Percentiles rank a stretch among this genome's conserved stretches.
Conservation (phyloP, 2,113 vertebrate genomes). For the Phalacrocorax carbo region DNA sequence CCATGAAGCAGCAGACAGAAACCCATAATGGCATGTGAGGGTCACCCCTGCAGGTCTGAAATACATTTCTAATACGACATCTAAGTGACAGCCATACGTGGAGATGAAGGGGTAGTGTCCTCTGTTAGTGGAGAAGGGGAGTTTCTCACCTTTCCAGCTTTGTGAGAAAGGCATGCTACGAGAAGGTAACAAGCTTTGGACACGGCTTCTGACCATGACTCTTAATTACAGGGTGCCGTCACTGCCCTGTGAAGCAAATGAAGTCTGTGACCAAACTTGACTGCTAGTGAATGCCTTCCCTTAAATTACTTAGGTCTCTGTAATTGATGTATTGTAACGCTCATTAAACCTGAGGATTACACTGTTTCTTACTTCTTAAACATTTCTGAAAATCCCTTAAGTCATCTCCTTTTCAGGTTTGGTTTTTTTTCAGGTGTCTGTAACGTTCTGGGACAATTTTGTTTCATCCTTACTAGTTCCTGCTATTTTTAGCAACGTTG, state of each 20-base stretch:
- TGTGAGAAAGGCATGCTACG: not conserved
- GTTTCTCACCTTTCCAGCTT: not conserved
- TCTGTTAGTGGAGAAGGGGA: not conserved
- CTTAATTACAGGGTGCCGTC: slow-evolving; percentile 1
- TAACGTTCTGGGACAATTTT: not conserved
- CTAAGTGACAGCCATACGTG: accelerated
- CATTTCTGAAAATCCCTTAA: not conserved
- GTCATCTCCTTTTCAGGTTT: not conserved
- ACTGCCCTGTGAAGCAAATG: not conserved
- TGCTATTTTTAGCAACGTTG: not conserved
- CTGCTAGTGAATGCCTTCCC: not conserved
- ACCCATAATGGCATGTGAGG: accelerated
- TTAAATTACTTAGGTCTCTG: not conserved
- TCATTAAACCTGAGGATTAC: slow-evolving; percentile 5
- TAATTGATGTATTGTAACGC: not conserved
- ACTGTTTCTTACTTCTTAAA: not conserved
- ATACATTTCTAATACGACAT: accelerated
- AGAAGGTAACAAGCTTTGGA: not conserved
- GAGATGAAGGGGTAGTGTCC: not conserved
- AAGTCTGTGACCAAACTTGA: not conserved
- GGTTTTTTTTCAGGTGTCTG: not conserved
- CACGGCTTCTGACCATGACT: not conserved
- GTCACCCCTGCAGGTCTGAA: not conserved
- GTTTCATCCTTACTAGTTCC: not conserved
- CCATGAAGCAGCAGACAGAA: not conserved